Conservation (phyloP, 2,888 invertebrate species). For the Sinelater perroti region DNA sequence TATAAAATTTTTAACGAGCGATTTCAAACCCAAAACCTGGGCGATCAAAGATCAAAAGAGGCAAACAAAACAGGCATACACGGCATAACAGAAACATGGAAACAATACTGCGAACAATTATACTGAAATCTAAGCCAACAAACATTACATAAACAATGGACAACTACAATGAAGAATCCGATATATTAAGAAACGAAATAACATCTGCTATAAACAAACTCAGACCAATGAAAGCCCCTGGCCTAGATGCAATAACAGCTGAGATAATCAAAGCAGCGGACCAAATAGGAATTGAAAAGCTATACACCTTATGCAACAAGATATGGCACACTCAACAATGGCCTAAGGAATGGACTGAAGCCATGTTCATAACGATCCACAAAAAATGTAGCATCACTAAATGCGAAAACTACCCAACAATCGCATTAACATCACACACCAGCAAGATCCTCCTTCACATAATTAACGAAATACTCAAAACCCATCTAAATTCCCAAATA, state of each 20-base stretch:
- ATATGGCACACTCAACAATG: neutral
- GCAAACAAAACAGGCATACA: no score
- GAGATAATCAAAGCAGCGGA: neutral
- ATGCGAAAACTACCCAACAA: neutral
- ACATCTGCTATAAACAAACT: neutral
- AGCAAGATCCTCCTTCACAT: slow-evolving; percentile 3
- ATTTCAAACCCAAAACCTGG: no score
- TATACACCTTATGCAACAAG: neutral
- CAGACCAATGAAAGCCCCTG: neutral
- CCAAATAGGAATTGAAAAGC: neutral
- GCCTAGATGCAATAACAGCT: neutral
- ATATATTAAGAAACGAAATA: slow-evolving; percentile 1
- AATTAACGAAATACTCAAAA: neutral
- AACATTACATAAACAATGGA: no score
- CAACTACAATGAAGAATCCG: no score
- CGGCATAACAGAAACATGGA: no score
- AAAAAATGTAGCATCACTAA: neutral
- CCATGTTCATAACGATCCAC: slow-evolving; percentile 3
- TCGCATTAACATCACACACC: neutral
- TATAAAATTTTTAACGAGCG: no score
- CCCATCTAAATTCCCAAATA: slow-evolving; percentile 14
- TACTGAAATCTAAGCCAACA: no score
- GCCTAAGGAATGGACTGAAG: slow-evolving; percentile 5
- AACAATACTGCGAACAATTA: no score
- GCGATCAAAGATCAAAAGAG: no score